Conservation (phyloP, 2,797 vertebrate genomes). For the Neomorphus geoffroyi region DNA sequence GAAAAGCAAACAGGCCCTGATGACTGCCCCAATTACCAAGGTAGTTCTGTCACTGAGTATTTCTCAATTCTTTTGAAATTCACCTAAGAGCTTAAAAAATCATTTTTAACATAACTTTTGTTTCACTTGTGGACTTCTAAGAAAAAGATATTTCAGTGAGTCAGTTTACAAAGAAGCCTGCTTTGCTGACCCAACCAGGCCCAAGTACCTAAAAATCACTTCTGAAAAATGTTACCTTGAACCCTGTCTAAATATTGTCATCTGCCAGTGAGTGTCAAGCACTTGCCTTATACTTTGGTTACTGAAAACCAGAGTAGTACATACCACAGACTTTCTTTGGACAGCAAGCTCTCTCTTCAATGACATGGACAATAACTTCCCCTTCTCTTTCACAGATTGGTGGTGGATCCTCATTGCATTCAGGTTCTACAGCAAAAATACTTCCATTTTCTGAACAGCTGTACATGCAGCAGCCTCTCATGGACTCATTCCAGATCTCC, state of each 20-base stretch:
- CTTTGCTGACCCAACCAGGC: not conserved
- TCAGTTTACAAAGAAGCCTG: not conserved
- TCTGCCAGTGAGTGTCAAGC: not conserved
- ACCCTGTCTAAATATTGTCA: not conserved
- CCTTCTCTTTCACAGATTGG: conserved; percentile 89
- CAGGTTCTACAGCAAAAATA: conserved; percentile 86
- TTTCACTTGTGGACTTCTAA: not conserved
- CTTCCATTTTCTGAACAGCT: conserved; percentile 91
- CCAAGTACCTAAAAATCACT: not conserved
- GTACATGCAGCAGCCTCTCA: conserved; percentile 89
- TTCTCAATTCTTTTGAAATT: not conserved
- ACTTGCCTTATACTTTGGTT: not conserved
- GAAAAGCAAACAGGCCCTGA: not conserved
- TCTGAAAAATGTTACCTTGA: not conserved
- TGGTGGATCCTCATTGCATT: conserved; percentile 80
- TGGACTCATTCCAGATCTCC: conserved; percentile 92
- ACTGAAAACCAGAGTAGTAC: conserved; percentile 24
- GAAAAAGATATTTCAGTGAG: not conserved
- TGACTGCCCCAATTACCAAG: not conserved
- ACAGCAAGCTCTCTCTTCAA: conserved; percentile 90
- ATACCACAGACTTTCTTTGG: conserved; percentile 92
- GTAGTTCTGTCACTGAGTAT: not conserved
- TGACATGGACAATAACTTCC: conserved; percentile 85
- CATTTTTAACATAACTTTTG: not conserved
- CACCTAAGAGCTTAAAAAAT: not conserved